Evolutionary conservation across 2,888 invertebrate genomes (phyloP).

Genomic region (Encarsia formosa): DNA sequence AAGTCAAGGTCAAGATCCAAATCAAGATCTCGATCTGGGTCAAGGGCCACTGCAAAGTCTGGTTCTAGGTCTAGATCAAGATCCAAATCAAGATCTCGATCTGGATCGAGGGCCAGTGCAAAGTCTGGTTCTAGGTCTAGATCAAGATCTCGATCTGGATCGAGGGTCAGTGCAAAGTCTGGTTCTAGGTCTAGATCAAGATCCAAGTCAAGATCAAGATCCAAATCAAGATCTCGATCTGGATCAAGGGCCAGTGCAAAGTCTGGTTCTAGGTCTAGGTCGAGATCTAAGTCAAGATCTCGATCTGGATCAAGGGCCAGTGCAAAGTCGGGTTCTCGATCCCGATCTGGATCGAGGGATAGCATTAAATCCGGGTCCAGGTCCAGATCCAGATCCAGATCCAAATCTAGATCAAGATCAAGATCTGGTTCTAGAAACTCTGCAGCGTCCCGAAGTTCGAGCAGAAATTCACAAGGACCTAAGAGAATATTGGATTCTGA

Average conservation of each 20-base stretch:
- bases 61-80: constrained; percentile 30
- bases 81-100: constrained; percentile 36
- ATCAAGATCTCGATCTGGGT: constrained; percentile 39
- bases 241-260: constrained; percentile 36
- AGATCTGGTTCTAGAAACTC: constrained; percentile 36
- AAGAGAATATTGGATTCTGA: constrained; percentile 48
- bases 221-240: constrained; percentile 29
- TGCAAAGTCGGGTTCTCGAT: constrained; percentile 33
- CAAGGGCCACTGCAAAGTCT: constrained; percentile 32
- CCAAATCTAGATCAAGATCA: constrained; percentile 33
- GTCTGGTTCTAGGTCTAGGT: constrained; percentile 38
- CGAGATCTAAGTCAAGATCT: constrained; percentile 30
- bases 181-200: constrained; percentile 31
- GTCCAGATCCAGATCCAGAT: constrained; percentile 37
- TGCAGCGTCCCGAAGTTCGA: constrained; percentile 33
- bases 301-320: constrained; percentile 35
- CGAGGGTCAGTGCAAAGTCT: neutral
- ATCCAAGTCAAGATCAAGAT: constrained; percentile 35
- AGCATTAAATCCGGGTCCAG: constrained; percentile 35
- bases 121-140: constrained; percentile 39
- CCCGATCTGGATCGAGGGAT: constrained; percentile 35
- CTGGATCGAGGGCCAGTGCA: constrained; percentile 27
- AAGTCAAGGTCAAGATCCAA: constrained; percentile 35
- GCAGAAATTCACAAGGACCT: constrained; percentile 38
- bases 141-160: constrained; percentile 29